Base-by-base conservation (phyloP, 1,140 invertebrate genomes). In the Cotesia chilonis region DNA sequence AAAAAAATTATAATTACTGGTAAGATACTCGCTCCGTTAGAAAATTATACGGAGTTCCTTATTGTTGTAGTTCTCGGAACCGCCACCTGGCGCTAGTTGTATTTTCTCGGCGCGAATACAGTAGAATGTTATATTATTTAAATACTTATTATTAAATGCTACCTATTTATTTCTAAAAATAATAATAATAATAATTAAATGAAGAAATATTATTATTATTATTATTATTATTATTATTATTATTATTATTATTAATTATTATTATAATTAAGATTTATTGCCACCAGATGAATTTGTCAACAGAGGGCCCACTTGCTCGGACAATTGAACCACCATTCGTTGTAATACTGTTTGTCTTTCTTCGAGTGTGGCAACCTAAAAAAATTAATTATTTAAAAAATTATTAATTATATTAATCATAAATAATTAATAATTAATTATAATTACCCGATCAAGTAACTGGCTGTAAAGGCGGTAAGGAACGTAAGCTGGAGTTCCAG, bases 401-500 rank as follows among this genome's bases (percentile, higher is more conserved):
- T 64, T 52, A 41, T 14, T 14, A 14, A 14, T 14, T 14, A 14
- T 14, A 14, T 14, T 14, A 14, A 14, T 14, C 14, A 14, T 52
- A 12, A 64, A 36, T 63, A 12, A 67, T 36, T 35, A 59, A 60
- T n/a, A 20, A 64, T 70, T 59, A 59, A 66, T 57, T 37, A 72
- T 72, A 76, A 64, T 81, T 77, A 87, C 86, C 79, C 81, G 84
- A 73, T 87, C 82, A 68, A 86, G 72, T 51, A 87, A 75, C 78
- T 87, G 81, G 76, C 74, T 83, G 70, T 83, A 87, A 71, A 86
- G 75, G 60, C 81, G 78, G 77, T 85, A 87, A 28, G 85, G 84
- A 70, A 87, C 85, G 76, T 80, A 87, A 71, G 79, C 79, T 68
- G 81, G 77, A 61, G 79, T 73, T 60, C 70, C 74, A 54, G 79